phyloP scores from a whole-genome alignment of 1,140 invertebrate species.

The Heliconius hermathena region DNA sequence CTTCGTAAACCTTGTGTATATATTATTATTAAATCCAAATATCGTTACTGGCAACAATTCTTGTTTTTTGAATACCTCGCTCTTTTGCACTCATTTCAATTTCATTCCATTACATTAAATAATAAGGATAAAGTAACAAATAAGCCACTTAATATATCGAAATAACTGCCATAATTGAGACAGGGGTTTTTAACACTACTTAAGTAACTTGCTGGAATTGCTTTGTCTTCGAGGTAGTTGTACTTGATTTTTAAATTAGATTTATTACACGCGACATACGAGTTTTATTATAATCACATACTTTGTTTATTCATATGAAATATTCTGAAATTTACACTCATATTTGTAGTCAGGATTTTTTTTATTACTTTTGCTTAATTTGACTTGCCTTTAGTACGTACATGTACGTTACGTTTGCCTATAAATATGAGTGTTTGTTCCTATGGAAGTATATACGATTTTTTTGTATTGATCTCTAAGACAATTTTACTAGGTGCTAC shows the following conservation, averaged over 20 bases:
- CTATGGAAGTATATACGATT: conserved; percentile 44
- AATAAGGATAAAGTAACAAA: conserved; percentile 15
- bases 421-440: conserved; percentile 43
- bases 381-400: conserved; percentile 3
- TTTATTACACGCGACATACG: conserved; percentile 25
- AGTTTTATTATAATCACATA: conserved; percentile 30
- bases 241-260: conserved; percentile 36
- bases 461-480: conserved; percentile 67
- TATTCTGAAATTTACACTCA: conserved; percentile 30
- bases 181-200: conserved; percentile 45
- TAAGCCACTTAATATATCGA: conserved; percentile 26
- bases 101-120: conserved; percentile 16
- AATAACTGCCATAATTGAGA: conserved; percentile 48
- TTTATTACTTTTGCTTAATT: background rate
- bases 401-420: conserved; percentile 22
- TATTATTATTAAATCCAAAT: background rate
- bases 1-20: background rate
- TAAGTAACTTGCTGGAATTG: conserved; percentile 46
- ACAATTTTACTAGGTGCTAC: conserved; percentile 76
- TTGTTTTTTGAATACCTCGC: background rate
- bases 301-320: conserved; percentile 23
- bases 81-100: conserved; percentile 17
- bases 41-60: background rate
- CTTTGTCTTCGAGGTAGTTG: conserved; percentile 37
- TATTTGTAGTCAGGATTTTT: conserved; percentile 26